Base-by-base conservation (phyloP, 2,797 vertebrate species). In the Macropodus opercularis region DNA sequence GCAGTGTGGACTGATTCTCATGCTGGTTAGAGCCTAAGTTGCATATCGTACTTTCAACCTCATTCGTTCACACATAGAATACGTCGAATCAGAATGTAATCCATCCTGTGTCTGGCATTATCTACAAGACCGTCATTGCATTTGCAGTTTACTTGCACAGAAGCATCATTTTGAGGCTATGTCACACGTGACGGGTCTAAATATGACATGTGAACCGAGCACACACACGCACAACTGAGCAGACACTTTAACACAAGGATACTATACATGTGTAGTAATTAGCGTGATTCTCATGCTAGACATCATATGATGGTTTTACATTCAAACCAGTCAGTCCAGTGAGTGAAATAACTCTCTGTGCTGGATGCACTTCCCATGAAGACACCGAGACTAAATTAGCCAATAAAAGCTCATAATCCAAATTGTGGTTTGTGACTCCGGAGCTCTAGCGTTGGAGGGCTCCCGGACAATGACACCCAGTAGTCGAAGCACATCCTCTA, bases 391-490 rank as follows among this genome's bases (percentile, higher is more conserved):
- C 61, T 74, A 85, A 90, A 89, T 90, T 82, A 75, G 74, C 80
- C 87, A 90, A 90, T 86, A 83, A 76, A 85, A 80, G 71, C 67
- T 80, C 78, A 80, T 84, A 74, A 88, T 87, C 75, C 69, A 86
- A 90, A 90, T 87, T 84, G 84, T 62, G 68, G 80, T 85, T 51
- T 44, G 63, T 87, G 89, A 87, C 85, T 89, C 84, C 47, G 62
- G 77, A 79, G 68, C 53, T 82, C 70, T 80, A 71, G 63, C 49
- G 39, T 83, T 77, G 83, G 83, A 71, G 82, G 62, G 60, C 59
- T 47, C 61, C 61, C 32, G 44, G 86, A 93, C 90, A 93, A 92
- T 91, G 89, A 83, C 80, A 77, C 71, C 83, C 89, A 91, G 87
- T 92, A 78, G 86, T 90, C 68, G 43, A 68, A 90, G 72, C 66